Percentiles rank a stretch among this genome's conserved stretches.
phyloP scores from a whole-genome alignment of 2,113 vertebrate species.

The Chunga burmeisteri region DNA sequence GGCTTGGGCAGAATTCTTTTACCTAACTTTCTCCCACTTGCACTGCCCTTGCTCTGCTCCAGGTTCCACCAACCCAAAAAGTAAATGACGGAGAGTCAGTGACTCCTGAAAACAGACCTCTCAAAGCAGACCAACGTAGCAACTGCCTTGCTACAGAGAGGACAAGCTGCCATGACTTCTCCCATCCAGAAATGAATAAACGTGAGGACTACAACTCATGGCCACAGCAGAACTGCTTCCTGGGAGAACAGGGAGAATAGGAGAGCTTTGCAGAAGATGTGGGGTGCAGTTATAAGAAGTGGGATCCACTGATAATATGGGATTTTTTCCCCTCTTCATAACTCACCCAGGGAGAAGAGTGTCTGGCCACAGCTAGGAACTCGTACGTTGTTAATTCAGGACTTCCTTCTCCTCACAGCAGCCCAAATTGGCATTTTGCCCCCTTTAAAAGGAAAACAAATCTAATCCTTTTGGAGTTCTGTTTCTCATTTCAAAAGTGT shows the following conservation, averaged over 20 bases:
- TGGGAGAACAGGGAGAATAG: neutral
- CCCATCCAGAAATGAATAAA: neutral
- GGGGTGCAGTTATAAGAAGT: neutral
- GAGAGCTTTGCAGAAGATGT: neutral
- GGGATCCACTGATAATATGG: neutral
- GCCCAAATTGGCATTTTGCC: slow-evolving; percentile 31
- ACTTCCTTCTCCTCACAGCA: slow-evolving; percentile 36
- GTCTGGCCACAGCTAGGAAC: neutral
- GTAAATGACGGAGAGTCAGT: neutral
- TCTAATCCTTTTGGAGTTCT: slow-evolving; percentile 46
- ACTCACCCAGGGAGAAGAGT: neutral
- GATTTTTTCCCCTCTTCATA: neutral
- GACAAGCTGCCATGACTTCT: neutral
- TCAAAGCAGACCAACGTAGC: neutral
- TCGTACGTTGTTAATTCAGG: slow-evolving; percentile 22
- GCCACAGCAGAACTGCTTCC: neutral
- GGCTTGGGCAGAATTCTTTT: neutral
- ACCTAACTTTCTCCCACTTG: neutral
- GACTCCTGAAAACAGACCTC: neutral
- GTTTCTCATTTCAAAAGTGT: slow-evolving; percentile 46
- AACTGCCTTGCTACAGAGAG: neutral
- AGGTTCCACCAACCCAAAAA: neutral
- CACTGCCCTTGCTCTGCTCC: neutral
- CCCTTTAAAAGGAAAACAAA: slow-evolving; percentile 48
- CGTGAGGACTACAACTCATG: neutral